Evolutionary conservation across 2,797 vertebrate species (phyloP), one percentile per base, ranked within the genome.

Genomic region (Tachyglossus aculeatus): DNA sequence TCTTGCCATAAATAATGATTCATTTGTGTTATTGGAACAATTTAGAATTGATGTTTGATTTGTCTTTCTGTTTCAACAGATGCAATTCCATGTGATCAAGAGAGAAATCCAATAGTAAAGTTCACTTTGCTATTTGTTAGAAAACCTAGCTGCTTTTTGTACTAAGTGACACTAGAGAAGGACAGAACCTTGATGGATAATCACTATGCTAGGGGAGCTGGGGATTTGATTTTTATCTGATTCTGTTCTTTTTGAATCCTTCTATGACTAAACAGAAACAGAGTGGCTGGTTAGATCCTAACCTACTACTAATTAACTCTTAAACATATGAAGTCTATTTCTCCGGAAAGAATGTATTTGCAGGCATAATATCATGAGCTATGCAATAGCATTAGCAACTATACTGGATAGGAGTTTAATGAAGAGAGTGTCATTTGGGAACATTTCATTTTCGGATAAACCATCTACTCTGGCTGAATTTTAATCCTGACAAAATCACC

Each of bases 1-100:
- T 10, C 3, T n/a, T 63, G 63, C 39, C 24, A 63, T 60, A 60
- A 82, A 71, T 47, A 82, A 65, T 68, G 29, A 84, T 62, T 62
- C 2, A 70, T 24, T 34, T 75, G n/a, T 54, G 36, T 77, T 60
- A 61, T 2, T 66, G 34, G 41, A 72, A 12, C 50, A 61, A 39
- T 71, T 74, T 43, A 66, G 34, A 72, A 71, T 21, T 34, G 55
- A 68, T n/a, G n/a, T n/a, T n/a, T n/a, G n/a, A n/a, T n/a, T n/a
- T n/a, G n/a, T n/a, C n/a, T n/a, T n/a, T n/a, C n/a, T n/a, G n/a
- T n/a, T n/a, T n/a, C n/a, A n/a, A n/a, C n/a, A n/a, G n/a, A n/a
- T n/a, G n/a, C n/a, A n/a, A n/a, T n/a, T n/a, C n/a, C n/a, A n/a
- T n/a, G n/a, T n/a, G n/a, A n/a, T n/a, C n/a, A n/a, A n/a, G n/a